Base-by-base conservation (phyloP, 2,113 vertebrate genomes). In the Dissostichus mawsoni region DNA sequence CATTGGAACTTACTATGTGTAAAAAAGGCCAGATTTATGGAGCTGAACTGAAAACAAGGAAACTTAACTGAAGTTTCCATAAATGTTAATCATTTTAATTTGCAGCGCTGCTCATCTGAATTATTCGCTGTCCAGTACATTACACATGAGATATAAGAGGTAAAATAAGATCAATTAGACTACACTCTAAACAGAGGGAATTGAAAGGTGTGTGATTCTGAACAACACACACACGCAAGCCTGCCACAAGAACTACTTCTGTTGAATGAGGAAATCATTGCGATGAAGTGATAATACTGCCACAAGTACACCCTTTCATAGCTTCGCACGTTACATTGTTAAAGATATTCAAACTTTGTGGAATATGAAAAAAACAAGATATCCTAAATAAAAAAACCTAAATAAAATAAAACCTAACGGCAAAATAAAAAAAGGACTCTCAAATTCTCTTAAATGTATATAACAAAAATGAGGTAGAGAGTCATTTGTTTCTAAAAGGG, bases 31-130 rank as follows among this genome's bases (percentile, higher is more conserved):
- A 74, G 53, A 20, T 41, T 56, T 10, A 48, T 23, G 48, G 13
- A 48, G 62, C 51, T 53, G 52, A 82, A 69, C 41, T 69, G 67
- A 61, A 44, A 41, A 41, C 36, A 61, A 55, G 58, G 16, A 59
- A 55, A 52, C 36, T 0, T 0, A 20, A 41, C 20, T 62, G 68
- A 23, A 57, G 61, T 41, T 66, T 67, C 61, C 50, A 56, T 72
- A 56, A 72, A 70, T 62, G 55, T 66, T 67, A 75, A 76, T 71
- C 36, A 71, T 44, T 76, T 61, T 71, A 48, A 71, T 10, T 67
- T 14, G 41, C 58, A 29, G 56, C 47, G 2, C 23, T 23, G 45
- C 65, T 74, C 57, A 18, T 78, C 20, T 25, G 51, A 75, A 59
- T 73, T 76, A 12, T 52, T 55, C 44, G 25, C 55, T 72, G 53